phyloP scores from a whole-genome alignment of 2,888 invertebrate genomes.

The Plebejus argus region DNA sequence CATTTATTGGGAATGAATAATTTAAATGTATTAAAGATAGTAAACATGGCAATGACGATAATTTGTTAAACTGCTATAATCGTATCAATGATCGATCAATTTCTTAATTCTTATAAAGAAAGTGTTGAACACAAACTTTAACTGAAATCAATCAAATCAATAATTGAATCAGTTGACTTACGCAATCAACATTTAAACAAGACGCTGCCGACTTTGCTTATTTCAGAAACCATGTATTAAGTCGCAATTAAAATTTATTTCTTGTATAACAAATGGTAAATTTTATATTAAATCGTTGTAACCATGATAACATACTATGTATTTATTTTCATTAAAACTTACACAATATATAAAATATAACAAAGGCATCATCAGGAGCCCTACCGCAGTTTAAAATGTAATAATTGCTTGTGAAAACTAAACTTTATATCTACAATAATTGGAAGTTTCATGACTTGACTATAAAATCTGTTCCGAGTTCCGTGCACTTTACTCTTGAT shows the following conservation, averaged over 20 bases:
- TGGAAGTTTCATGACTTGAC: background rate
- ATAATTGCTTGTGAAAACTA: background rate
- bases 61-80: background rate
- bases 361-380: too few species aligned
- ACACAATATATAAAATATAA: too few species aligned
- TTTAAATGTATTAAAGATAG: background rate
- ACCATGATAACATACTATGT: too few species aligned
- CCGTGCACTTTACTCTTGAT: background rate
- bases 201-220: too few species aligned
- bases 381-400: background rate
- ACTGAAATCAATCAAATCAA: background rate
- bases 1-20: background rate
- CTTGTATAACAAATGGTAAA: too few species aligned
- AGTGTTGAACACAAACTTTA: background rate
- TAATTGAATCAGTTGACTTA: background rate
- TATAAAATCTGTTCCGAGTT: background rate
- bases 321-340: too few species aligned
- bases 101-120: background rate
- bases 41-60: background rate
- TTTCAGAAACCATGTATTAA: too few species aligned
- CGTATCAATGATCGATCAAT: background rate
- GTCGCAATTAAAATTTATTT: too few species aligned
- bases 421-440: background rate
- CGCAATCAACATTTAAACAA: too few species aligned
- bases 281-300: too few species aligned